Evolutionary conservation across 2,113 vertebrate species (phyloP), one percentile per base, ranked within the genome.

Genomic region (Ciconia stormi): DNA sequence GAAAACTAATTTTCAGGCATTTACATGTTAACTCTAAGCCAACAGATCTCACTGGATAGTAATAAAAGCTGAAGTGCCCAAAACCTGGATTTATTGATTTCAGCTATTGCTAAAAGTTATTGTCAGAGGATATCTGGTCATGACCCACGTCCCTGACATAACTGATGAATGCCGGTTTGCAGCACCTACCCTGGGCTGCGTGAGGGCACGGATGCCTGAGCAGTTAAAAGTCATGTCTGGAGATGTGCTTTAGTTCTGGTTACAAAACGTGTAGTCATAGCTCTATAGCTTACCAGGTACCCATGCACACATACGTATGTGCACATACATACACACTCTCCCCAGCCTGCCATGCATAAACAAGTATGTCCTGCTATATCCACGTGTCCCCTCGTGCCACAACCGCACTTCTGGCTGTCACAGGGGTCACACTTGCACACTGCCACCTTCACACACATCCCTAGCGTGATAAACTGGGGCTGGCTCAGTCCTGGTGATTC

Each of bases 51-150:
- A 46, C 49, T 77, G 59, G 74, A 65, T 87, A 23, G 58, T 96
- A 56, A 26, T 89, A 93, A 96, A 97, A 96, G 55, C 63, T 62
- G 72, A 95, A 96, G 58, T 89, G 86, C 42, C 53, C 52, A 53
- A 61, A 77, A 23, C 29, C 7, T 27, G 27, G 47, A 46, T 76
- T 91, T 96, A 96, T 69, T 95, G 94, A 97, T 97, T 96, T 95
- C 30, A 62, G 36, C 52, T 62, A 32, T n/a, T 42, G 49, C n/a
- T 97, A 32, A 72, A 97, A 97, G 78, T 90, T 78, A 61, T 52
- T 89, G 19, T 87, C 77, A 36, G 42, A 91, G 66, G 59, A 52
- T 82, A 50, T 70, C 40, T 95, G 50, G 38, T 95, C 46, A 25
- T 66, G 52, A 30, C 32, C 30, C 58, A 18, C 26, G 62, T 72